These are phyloP conservation scores for Nomada fucata DNA, from an alignment of 2,888 invertebrate species.

Conservation along the genomic window DNA sequence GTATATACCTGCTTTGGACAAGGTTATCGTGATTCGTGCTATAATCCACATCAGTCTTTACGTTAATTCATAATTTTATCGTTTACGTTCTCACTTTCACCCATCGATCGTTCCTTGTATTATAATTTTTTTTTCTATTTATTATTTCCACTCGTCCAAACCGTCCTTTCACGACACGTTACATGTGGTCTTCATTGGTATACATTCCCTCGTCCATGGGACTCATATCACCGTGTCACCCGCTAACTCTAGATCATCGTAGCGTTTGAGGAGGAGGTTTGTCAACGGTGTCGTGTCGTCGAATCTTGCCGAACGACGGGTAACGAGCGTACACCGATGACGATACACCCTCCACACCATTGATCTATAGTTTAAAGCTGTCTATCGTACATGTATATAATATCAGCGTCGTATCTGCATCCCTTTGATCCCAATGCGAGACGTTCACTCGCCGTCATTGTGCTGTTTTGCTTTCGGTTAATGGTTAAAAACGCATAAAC, in stretches of 20 bases:
- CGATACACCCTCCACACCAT: neutral
- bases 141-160: neutral
- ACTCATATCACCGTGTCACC: neutral
- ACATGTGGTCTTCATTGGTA: slow-evolving; percentile 14
- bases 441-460: neutral
- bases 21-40: slow-evolving; percentile 49
- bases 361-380: slow-evolving; percentile 8
- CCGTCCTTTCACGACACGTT: slow-evolving; percentile 22
- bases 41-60: slow-evolving; percentile 27
- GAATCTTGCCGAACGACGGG: neutral
- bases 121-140: neutral
- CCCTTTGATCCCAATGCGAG: neutral
- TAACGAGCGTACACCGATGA: neutral
- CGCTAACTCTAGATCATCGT: slow-evolving; percentile 14
- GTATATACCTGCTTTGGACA: slow-evolving; percentile 61
- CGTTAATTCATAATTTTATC: slow-evolving; percentile 34
- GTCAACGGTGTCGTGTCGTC: neutral
- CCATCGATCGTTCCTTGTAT: neutral
- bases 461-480: neutral
- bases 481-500: neutral
- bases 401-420: slow-evolving; percentile 37
- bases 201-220: neutral
- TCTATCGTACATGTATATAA: slow-evolving; percentile 6
- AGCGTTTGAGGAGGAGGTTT: neutral
- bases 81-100: neutral